Conservation (phyloP, 2,113 vertebrate genomes). For the Sander lucioperca region DNA sequence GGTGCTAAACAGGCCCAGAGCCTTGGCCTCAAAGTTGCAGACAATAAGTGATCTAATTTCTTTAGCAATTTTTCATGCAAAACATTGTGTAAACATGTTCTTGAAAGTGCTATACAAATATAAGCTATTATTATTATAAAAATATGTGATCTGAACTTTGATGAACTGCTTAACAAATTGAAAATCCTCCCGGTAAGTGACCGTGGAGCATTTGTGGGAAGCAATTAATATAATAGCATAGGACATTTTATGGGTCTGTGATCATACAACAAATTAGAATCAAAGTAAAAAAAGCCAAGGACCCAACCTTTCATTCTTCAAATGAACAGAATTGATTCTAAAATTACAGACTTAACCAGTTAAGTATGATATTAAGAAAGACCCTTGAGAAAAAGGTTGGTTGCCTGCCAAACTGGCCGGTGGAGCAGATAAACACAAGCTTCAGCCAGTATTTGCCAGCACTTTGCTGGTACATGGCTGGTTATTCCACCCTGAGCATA, state of each 20-base stretch:
- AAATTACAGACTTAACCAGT: background rate
- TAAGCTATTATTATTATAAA: background rate
- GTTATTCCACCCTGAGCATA: conserved; percentile 1
- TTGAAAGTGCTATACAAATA: background rate
- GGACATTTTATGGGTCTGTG: background rate
- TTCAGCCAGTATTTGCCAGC: conserved; percentile 10
- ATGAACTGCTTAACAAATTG: background rate
- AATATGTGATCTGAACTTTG: background rate
- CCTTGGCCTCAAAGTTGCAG: background rate
- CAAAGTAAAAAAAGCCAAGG: background rate
- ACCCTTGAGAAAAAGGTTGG: background rate
- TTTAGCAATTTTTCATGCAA: background rate
- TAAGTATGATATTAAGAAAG: background rate
- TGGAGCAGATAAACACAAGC: background rate
- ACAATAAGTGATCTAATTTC: background rate
- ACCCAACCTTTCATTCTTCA: background rate
- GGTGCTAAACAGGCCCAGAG: background rate
- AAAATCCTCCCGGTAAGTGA: background rate
- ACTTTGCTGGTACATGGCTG: background rate
- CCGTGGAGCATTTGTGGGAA: background rate
- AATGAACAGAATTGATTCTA: background rate
- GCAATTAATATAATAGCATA: background rate
- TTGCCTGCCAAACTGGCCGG: background rate
- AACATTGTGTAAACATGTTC: background rate
- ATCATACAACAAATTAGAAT: background rate